phyloP scores from a whole-genome alignment of 2,888 invertebrate species.

The Oxycera nigricornis region DNA sequence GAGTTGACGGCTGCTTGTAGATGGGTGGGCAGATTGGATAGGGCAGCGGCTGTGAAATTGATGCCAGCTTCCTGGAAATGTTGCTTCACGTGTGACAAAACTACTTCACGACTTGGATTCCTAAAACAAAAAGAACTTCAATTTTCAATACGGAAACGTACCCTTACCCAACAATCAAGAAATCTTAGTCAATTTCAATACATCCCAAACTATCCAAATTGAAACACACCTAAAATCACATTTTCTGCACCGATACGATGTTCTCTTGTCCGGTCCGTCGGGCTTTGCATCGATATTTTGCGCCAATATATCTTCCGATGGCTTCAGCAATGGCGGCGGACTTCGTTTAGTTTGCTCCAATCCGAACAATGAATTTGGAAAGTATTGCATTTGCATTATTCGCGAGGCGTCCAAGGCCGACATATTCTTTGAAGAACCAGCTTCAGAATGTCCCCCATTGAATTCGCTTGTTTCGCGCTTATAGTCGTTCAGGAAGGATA shows the following conservation, averaged over 20 bases:
- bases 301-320: slow-evolving; percentile 66
- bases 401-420: slow-evolving; percentile 21
- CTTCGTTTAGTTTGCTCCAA: slow-evolving; percentile 21
- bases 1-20: slow-evolving; percentile 57
- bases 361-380: slow-evolving; percentile 28
- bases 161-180: not conserved
- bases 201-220: not conserved
- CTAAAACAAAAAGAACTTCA: slow-evolving; percentile 60
- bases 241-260: slow-evolving; percentile 88
- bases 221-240: slow-evolving; percentile 78
- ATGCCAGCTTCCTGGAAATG: slow-evolving; percentile 64
- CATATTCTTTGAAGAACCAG: slow-evolving; percentile 33
- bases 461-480: slow-evolving; percentile 47
- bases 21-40: slow-evolving; percentile 47
- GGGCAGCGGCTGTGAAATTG: slow-evolving; percentile 37
- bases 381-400: slow-evolving; percentile 41
- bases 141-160: not conserved
- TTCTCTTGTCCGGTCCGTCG: slow-evolving; percentile 70
- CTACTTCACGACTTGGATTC: slow-evolving; percentile 70
- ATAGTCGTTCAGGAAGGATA: slow-evolving; percentile 65
- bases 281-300: slow-evolving; percentile 57
- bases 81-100: slow-evolving; percentile 71
- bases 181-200: not conserved
- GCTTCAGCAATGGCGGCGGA: slow-evolving; percentile 67
- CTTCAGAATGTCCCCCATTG: slow-evolving; percentile 22